These are phyloP conservation scores for Cynoglossus semilaevis DNA, from an alignment of 2,113 vertebrate species.

Conservation along the genomic window DNA sequence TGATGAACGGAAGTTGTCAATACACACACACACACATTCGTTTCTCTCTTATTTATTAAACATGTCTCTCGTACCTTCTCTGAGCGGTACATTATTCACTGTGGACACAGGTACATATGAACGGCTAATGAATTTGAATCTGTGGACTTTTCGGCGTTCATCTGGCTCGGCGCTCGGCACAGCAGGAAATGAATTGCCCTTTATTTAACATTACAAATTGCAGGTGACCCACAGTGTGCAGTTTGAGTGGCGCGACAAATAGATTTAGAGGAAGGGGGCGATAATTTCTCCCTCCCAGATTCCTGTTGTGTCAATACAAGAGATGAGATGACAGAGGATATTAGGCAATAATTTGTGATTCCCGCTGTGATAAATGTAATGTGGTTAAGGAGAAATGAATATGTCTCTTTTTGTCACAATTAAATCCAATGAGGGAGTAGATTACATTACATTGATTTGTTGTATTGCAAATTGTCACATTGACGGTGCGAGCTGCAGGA, in stretches of 20 bases:
- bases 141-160: conserved; percentile 57
- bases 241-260: conserved; percentile 69
- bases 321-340: conserved; percentile 70
- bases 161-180: conserved; percentile 54
- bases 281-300: conserved; percentile 61
- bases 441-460: conserved; percentile 66
- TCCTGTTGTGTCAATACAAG: conserved; percentile 68
- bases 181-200: conserved; percentile 76
- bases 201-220: conserved; percentile 78
- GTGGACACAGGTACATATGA: conserved; percentile 27
- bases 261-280: conserved; percentile 62
- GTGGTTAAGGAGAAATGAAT: conserved; percentile 65
- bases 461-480: conserved; percentile 60
- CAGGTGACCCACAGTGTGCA: conserved; percentile 65
- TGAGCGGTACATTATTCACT: conserved; percentile 41
- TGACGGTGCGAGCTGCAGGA: conserved; percentile 39
- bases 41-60: conserved; percentile 14
- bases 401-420: conserved; percentile 63
- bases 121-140: conserved; percentile 69
- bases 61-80: conserved; percentile 9
- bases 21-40: conserved; percentile 10
- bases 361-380: conserved; percentile 64
- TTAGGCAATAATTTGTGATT: conserved; percentile 69
- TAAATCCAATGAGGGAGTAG: conserved; percentile 59
- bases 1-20: conserved; percentile 26